Evolutionary conservation across 2,113 vertebrate species (phyloP).

Genomic region (Cranoglanis bouderius): DNA sequence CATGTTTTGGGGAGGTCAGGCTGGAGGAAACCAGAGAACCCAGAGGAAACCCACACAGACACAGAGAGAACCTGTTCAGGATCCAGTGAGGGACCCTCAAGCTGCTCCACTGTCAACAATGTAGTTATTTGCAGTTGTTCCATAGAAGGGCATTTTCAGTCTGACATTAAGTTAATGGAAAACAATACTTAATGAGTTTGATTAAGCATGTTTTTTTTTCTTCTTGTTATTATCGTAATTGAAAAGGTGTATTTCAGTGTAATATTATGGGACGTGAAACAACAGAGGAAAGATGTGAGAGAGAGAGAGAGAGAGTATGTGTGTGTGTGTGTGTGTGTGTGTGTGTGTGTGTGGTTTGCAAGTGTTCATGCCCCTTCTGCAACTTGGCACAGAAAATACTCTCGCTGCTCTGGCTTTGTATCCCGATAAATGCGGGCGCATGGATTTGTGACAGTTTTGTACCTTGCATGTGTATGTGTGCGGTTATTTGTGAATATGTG

Average conservation of each 20-base stretch:
- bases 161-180: background rate
- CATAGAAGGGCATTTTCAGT: background rate
- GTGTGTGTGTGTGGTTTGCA: background rate
- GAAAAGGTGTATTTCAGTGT: background rate
- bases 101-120: background rate
- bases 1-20: background rate
- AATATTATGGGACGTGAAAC: background rate
- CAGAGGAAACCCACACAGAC: background rate
- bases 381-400: conserved; percentile 37
- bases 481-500: background rate
- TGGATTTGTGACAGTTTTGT: conserved; percentile 48
- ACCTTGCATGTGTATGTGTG: background rate
- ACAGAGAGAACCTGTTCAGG: background rate
- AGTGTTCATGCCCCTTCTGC: conserved; percentile 34
- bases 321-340: conserved; percentile 8
- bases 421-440: background rate
- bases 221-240: background rate
- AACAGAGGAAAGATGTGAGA: background rate
- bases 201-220: background rate
- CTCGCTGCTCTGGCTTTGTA: conserved; percentile 3
- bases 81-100: background rate
- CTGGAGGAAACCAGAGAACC: background rate
- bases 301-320: background rate
- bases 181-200: too few species aligned
- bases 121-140: background rate